Evolutionary conservation across 1,140 invertebrate species (phyloP), one percentile per base, ranked within the genome.

Genomic region (Sinonovacula constricta): DNA sequence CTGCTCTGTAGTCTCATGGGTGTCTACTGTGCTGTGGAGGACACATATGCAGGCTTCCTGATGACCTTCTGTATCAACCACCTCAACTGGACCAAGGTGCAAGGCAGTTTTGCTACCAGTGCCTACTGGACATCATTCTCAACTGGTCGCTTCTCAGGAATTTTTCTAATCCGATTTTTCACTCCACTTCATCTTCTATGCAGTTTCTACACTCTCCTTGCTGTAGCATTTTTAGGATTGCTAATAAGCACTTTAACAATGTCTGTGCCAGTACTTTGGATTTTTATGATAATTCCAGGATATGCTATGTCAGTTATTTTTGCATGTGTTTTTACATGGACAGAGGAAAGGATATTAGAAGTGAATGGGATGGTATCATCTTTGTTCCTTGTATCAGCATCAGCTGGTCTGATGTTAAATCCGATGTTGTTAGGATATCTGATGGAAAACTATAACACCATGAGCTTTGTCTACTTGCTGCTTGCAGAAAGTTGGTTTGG

Each of bases 1-100:
- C 45, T 78, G 10, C 49, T 78, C 5, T 69, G 36, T 26, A 7
- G 10, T 14, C 62, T 68, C 0, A 63, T 78, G 65, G 57, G 82
- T 26, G 5, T 68, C 12, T 86, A 86, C 36, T 83, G 79, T 28
- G 79, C 71, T 57, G 78, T 84, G 10, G 84, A 86, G 59, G 84
- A 86, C 65, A 84, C 72, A 14, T 83, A 81, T 63, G 63, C 79
- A 3, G 63, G 78, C 26, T 86, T 70, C 60, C 45, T 86, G 31
- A 66, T 76, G 30, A 81, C 81, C 3, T 86, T 86, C 77, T 74
- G 81, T 33, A 78, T 84, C 0, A 71, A 63, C 53, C 74, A 82
- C 53, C 57, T 84, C 33, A 49, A 54, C 14, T 84, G 83, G 80
- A 71, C 18, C 33, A 85, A 83, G 59, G 51, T 76, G 31, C 65